These are phyloP conservation scores for Manacus vitellinus DNA, from an alignment of 2,113 vertebrate species.

Conservation along the genomic window DNA sequence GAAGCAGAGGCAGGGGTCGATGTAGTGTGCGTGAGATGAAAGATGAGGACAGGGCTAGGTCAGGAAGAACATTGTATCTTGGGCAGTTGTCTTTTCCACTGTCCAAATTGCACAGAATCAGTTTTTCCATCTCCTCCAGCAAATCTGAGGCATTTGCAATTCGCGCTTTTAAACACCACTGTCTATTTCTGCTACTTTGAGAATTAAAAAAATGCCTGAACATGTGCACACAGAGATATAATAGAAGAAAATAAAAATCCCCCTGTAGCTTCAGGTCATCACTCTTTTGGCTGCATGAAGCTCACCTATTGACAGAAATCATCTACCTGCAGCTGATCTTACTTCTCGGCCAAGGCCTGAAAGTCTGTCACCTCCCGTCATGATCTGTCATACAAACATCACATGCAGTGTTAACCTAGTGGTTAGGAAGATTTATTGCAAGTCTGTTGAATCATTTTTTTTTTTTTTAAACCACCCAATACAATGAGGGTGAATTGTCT, in stretches of 20 bases:
- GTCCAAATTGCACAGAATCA: slow-evolving; percentile 1
- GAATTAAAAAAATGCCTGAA: background rate
- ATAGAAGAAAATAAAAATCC: background rate
- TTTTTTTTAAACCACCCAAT: background rate
- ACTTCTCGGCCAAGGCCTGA: slow-evolving; percentile 32
- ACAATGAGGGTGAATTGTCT: background rate
- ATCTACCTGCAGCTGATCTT: slow-evolving; percentile 28
- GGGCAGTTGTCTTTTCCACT: background rate
- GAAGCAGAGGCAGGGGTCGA: background rate
- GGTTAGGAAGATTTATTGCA: slow-evolving; percentile 28
- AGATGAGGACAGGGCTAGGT: slow-evolving; percentile 47
- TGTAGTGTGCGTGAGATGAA: slow-evolving; percentile 19
- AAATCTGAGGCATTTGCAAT: background rate
- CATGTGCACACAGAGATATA: background rate
- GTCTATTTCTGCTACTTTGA: background rate
- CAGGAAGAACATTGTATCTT: slow-evolving; percentile 9
- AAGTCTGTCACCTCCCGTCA: slow-evolving; percentile 41
- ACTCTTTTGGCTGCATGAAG: background rate
- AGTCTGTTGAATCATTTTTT: background rate
- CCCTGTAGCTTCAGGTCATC: background rate
- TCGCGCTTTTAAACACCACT: background rate
- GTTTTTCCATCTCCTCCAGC: background rate
- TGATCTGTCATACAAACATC: slow-evolving; percentile 20
- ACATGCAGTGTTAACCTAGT: slow-evolving; percentile 8
- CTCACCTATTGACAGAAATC: slow-evolving; percentile 47